Base-by-base conservation (phyloP, 1,140 invertebrate species). In the Probaryconus sp. region DNA sequence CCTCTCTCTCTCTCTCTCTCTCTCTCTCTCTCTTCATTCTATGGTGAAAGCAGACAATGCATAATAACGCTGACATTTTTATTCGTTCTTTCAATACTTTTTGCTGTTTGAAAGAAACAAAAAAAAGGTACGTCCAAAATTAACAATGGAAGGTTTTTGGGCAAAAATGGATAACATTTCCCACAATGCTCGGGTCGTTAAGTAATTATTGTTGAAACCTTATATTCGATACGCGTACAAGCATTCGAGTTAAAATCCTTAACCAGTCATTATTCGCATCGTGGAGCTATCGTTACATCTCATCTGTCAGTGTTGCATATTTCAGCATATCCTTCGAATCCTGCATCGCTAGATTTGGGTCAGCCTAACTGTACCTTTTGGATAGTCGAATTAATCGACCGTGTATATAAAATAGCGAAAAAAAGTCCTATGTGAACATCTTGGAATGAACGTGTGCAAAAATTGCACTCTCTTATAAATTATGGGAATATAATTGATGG, bases 341-440 rank as follows among this genome's bases (percentile, higher is more conserved):
- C 9, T 30, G n/a, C 18, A 37, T 14, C 43, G 43, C 4, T 18
- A 10, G 5, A 47, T 61, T 61, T 33, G 30, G 43, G 43, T 61
- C 42, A 48, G 10, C 13, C 43, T 48, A 48, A 48, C 53, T 33
- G 53, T 58, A 24, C 53, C 38, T 24, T 45, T 61, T 40, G 33
- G 31, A 30, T 33, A 18, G 24, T 26, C 31, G 7, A 40, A 21
- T 61, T 50, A 61, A 61, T 61, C 24, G 58, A 14, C 13, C 14
- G 20, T 3, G 24, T 9, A 30, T 5, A 24, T 18, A 1, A 18
- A 37, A 26, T 47, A 20, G 7, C 20, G 13, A 16, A 21, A 37
- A 20, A 37, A 38, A 35, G 28, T 2, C 33, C n/a, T n/a, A n/a
- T n/a, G n/a, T n/a, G n/a, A n/a, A n/a, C n/a, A n/a, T n/a, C n/a